Percentiles rank a stretch among this genome's conserved stretches.
phyloP scores from a whole-genome alignment of 2,797 vertebrate species.

The Lutjanus argentimaculatus region DNA sequence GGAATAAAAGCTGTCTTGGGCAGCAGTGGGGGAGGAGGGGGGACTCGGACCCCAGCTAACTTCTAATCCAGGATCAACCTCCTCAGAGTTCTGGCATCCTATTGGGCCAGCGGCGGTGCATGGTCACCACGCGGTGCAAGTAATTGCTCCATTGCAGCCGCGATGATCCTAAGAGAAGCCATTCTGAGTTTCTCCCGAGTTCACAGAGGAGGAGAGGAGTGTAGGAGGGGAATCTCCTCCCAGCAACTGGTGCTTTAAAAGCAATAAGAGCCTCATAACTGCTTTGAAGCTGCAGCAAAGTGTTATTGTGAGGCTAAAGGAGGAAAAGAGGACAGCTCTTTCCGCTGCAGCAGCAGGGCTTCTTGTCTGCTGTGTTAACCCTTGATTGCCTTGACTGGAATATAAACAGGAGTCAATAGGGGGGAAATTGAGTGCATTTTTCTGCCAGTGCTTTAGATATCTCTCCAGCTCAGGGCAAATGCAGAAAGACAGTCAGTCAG shows the following conservation, averaged over 20 bases:
- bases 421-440: not conserved
- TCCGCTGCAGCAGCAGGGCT: conserved; percentile 2
- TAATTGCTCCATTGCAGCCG: conserved; percentile 47
- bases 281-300: conserved; percentile 42
- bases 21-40: not conserved
- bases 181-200: conserved; percentile 5
- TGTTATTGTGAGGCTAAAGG: conserved; percentile 32
- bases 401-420: not conserved
- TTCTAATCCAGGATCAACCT: conserved; percentile 54
- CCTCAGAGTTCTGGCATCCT: conserved; percentile 39
- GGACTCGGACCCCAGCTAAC: conserved; percentile 7
- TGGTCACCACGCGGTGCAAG: conserved; percentile 1
- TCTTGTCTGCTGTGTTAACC: conserved; percentile 26
- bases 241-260: conserved; percentile 41
- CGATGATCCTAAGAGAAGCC: conserved; percentile 3
- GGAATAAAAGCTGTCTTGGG: conserved; percentile 43
- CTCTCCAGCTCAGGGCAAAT: not conserved
- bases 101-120: not conserved
- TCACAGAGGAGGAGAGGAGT: conserved; percentile 21
- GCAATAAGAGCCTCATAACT: conserved; percentile 37
- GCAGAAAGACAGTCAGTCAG: too few species aligned
- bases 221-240: conserved; percentile 33
- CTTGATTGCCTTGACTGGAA: not conserved
- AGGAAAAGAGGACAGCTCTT: not conserved
- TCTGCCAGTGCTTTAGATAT: not conserved